Evolutionary conservation across 2,888 invertebrate species (phyloP).

Genomic region (Dione vanillae): DNA sequence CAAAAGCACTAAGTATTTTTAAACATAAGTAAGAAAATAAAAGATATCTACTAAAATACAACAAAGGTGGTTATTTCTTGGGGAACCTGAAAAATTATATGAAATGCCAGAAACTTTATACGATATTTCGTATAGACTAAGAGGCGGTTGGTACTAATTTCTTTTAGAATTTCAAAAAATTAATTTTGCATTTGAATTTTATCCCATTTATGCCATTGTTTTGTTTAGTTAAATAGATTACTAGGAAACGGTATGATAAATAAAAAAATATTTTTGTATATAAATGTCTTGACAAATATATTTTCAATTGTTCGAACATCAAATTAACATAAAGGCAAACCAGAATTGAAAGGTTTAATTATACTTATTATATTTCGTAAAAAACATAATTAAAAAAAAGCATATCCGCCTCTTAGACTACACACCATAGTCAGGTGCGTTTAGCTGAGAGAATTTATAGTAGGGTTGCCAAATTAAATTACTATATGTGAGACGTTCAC

Average conservation of each 20-base stretch:
- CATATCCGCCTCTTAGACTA: background rate
- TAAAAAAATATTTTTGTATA: too few relatives aligned
- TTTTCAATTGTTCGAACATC: too few relatives aligned
- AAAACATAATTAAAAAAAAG: background rate
- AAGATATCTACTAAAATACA: slow-evolving; percentile 24
- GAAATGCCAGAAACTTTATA: slow-evolving; percentile 33
- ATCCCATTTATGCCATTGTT: too few relatives aligned
- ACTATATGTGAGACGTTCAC: slow-evolving; percentile 18
- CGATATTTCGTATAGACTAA: slow-evolving; percentile 32
- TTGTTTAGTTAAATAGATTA: too few relatives aligned
- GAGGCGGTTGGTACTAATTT: slow-evolving; percentile 16
- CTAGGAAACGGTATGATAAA: too few relatives aligned
- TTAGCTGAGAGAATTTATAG: slow-evolving; percentile 30
- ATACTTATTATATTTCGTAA: too few relatives aligned
- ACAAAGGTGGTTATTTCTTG: slow-evolving; percentile 30
- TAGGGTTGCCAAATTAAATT: slow-evolving; percentile 26
- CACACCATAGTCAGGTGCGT: slow-evolving; percentile 35
- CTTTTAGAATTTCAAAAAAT: too few relatives aligned
- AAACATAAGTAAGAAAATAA: background rate
- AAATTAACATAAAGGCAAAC: background rate
- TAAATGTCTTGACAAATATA: too few relatives aligned
- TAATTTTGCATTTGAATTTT: too few relatives aligned
- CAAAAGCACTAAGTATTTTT: background rate
- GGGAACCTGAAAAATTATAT: slow-evolving; percentile 35
- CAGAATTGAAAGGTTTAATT: too few relatives aligned